Percentiles rank a stretch among this genome's conserved stretches.
phyloP scores from a whole-genome alignment of 2,113 vertebrate species.

The Galeopterus variegatus region DNA sequence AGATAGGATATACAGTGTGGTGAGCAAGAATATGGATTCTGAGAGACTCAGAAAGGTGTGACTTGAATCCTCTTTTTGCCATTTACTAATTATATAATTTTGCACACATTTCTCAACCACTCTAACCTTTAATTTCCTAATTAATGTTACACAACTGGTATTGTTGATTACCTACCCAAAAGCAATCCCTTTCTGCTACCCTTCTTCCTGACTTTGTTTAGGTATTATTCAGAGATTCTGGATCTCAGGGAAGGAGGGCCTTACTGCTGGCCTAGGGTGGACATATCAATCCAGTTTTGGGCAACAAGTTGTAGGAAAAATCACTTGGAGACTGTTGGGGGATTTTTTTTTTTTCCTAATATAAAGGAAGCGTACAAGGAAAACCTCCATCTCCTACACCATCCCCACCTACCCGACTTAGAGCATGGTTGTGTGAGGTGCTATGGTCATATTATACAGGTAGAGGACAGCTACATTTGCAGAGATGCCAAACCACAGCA shows the following conservation, averaged over 20 bases:
- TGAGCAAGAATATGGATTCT: background rate
- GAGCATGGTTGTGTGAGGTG: background rate
- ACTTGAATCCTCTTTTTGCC: background rate
- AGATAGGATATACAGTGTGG: background rate
- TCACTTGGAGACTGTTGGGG: background rate
- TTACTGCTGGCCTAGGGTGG: background rate
- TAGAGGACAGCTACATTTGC: background rate
- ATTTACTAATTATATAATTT: background rate
- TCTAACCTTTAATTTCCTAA: constrained; percentile 20
- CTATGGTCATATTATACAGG: rapidly evolving
- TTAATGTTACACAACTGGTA: background rate
- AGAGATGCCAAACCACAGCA: background rate
- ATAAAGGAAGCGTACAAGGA: background rate
- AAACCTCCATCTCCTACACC: background rate
- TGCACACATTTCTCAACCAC: background rate
- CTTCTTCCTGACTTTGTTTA: background rate
- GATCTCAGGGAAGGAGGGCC: background rate
- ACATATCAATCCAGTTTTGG: background rate
- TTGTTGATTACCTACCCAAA: background rate
- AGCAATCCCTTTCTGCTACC: background rate
- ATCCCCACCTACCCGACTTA: background rate
- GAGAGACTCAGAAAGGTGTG: background rate
- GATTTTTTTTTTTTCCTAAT: background rate
- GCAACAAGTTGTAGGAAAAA: background rate
- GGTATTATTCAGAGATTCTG: background rate